Percentiles rank a stretch among this genome's conserved stretches.
Conservation (phyloP, 2,797 vertebrate genomes). For the Pseudochaenichthys georgianus region DNA sequence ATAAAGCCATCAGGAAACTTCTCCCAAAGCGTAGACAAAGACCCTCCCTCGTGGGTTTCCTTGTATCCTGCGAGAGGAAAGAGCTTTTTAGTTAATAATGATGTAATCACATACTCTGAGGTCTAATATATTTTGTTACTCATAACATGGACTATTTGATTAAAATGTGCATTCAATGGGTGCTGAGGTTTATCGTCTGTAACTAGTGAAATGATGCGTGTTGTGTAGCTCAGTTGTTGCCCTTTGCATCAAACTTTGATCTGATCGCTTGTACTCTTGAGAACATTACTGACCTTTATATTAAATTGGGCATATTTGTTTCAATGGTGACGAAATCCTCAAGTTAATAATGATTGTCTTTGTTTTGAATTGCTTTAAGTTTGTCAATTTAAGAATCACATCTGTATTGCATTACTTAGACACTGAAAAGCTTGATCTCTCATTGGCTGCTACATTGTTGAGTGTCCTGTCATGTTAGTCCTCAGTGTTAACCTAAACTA, state of each 20-base stretch:
- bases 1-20: background rate
- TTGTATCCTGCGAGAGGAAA: background rate
- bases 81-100: background rate
- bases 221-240: background rate
- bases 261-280: background rate
- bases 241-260: conserved; percentile 11
- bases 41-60: conserved; percentile 10
- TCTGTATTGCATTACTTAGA: background rate
- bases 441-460: background rate
- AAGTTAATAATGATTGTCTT: conserved; percentile 5
- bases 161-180: background rate
- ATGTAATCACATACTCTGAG: conserved; percentile 21
- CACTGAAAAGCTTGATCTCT: background rate
- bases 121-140: conserved; percentile 9
- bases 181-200: background rate
- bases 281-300: background rate
- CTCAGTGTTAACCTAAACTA: background rate
- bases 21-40: background rate
- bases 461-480: background rate
- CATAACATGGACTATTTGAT: background rate
- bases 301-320: conserved; percentile 34
- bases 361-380: background rate
- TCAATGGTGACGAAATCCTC: conserved; percentile 58
- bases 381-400: background rate
- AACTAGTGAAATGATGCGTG: background rate